Percentiles rank a stretch among this genome's conserved stretches.
Conservation (phyloP, 2,888 invertebrate genomes). For the Atethmia centrago region DNA sequence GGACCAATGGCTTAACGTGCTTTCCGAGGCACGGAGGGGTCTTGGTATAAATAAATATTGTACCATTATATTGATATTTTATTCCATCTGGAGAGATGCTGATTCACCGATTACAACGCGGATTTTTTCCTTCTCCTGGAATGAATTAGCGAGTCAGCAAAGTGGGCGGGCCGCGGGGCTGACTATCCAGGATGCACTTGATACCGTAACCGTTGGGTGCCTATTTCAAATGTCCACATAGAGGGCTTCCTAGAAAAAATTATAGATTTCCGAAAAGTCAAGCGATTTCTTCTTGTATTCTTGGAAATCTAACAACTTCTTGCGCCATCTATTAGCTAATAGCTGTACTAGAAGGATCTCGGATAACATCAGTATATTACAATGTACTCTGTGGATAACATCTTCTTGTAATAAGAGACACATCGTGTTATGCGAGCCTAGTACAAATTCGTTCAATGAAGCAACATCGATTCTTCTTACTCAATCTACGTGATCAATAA, state of each 20-base stretch:
- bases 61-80: not conserved
- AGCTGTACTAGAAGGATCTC: conserved; percentile 29
- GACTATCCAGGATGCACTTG: not conserved
- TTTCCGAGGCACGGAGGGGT: too few species aligned
- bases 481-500: conserved; percentile 47
- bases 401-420: conserved; percentile 9
- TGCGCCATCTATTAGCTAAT: conserved; percentile 57
- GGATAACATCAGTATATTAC: not conserved
- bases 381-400: too few species aligned
- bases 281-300: not conserved
- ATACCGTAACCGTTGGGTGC: not conserved
- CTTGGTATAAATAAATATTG: too few species aligned
- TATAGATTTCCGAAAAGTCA: not conserved
- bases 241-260: not conserved
- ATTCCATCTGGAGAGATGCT: not conserved
- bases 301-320: not conserved
- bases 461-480: conserved; percentile 74
- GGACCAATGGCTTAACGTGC: too few species aligned
- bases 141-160: not conserved
- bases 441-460: conserved; percentile 81
- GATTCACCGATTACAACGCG: not conserved
- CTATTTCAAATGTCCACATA: not conserved
- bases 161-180: not conserved
- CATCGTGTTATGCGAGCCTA: conserved; percentile 68
- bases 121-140: not conserved